Percentiles rank a stretch among this genome's conserved stretches.
Evolutionary conservation across 2,113 vertebrate species (phyloP).

Genomic region (Okapia johnstoni): DNA sequence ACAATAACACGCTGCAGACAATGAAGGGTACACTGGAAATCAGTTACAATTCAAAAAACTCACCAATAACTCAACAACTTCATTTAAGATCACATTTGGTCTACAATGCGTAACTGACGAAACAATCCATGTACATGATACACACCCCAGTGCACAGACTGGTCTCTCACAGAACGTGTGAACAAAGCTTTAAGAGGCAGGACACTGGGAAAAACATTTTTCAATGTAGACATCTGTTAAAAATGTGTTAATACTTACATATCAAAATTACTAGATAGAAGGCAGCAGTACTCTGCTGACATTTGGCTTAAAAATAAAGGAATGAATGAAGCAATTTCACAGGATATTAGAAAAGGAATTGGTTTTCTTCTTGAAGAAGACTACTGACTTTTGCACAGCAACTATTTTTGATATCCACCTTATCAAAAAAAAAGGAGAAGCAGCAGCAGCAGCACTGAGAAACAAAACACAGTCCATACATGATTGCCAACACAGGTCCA

Average conservation of each 20-base stretch:
- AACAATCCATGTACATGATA: constrained; percentile 58
- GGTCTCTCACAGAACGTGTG: constrained; percentile 74
- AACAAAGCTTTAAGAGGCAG: constrained; percentile 75
- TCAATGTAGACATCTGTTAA: constrained; percentile 62
- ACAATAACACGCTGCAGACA: not conserved
- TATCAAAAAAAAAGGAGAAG: constrained; percentile 78
- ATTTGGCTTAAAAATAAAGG: constrained; percentile 82
- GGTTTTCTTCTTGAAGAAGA: constrained; percentile 88
- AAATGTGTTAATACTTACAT: constrained; percentile 64
- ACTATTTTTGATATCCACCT: constrained; percentile 85
- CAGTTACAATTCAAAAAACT: constrained; percentile 47
- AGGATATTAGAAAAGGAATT: constrained; percentile 83
- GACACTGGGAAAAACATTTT: constrained; percentile 59
- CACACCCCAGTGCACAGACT: constrained; percentile 74
- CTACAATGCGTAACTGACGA: constrained; percentile 63
- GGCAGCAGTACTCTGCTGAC: constrained; percentile 80
- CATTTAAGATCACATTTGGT: constrained; percentile 77
- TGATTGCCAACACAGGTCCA: constrained; percentile 19
- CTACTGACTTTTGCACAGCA: constrained; percentile 89
- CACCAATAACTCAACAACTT: constrained; percentile 63
- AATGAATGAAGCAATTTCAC: constrained; percentile 80
- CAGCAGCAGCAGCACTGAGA: constrained; percentile 56
- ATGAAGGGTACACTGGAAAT: constrained; percentile 50
- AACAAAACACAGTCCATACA: constrained; percentile 18
- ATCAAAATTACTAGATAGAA: constrained; percentile 82